Base-by-base conservation (phyloP, 2,797 vertebrate species). In the Sciurus carolinensis region DNA sequence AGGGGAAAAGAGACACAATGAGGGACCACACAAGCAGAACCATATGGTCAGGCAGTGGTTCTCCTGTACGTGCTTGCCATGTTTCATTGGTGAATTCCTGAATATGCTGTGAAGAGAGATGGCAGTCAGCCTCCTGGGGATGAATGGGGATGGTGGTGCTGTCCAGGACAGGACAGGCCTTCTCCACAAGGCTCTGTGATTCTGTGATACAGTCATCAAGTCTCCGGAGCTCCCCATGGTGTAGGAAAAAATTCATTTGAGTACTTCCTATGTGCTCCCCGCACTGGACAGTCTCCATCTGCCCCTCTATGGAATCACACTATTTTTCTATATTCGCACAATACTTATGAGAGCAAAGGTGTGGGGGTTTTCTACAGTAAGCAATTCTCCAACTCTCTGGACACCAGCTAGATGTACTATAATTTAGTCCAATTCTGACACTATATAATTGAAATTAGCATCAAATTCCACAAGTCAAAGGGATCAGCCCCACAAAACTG, bases 81-180 rank as follows among this genome's bases (percentile, higher is more conserved):
- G 99, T 99, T 39, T 99, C 98, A 75, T 99, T 99, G 96, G 99
- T 97, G 97, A 99, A 99, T 0, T 76, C 97, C 97, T 99, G 99
- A 97, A 99, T 99, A 77, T 99, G 98, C 99, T 99, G 98, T 28
- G 75, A 44, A 86, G 30, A 91, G 80, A 95, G 87, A 88, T 8
- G 44, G 14, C 13, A 24, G 79, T 96, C 91, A 87, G 91, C 20
- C 2, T 50, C 44, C 82, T 7, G 52, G 52, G 17, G 5, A 54
- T 54, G 52, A 3, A 9, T 5, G 17, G 17, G 52, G 52, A 52
- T 17, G 52, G 14, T 18, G 52, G 15, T 12, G 93, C 4, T 28
- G 44, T 47, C 44, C 44, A 47, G 10, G 47, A 28, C 26, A 20
- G 3, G 5, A 24, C 2, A 75, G 24, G 12, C 28, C 54, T 52